Base-by-base conservation (phyloP, 2,797 vertebrate genomes). In the Thaleichthys pacificus region DNA sequence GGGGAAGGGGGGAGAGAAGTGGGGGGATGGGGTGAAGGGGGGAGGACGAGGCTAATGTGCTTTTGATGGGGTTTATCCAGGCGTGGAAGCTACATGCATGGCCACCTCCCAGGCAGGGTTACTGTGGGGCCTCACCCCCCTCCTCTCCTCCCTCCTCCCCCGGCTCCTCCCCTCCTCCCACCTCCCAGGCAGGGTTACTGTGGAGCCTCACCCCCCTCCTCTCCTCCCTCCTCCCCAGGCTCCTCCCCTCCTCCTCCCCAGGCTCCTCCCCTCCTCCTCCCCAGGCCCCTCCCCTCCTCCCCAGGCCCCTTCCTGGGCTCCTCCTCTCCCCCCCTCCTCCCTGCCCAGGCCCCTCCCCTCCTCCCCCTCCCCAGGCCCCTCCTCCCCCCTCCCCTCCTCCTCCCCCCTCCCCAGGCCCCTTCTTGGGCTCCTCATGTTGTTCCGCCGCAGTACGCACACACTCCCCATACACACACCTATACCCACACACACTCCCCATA, bases 11-110 rank as follows among this genome's bases (percentile, higher is more conserved):
- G 30, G 5, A 6, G n/a, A n/a, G n/a, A n/a, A n/a, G n/a, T n/a
- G 3, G 5, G 32, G 6, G 3, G 32, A 32, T 0, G 32, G 32
- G 32, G 32, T 5, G 32, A 32, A 32, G 32, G 32, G 32, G 32
- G 6, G 32, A 32, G 26, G 26, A 26, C 26, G 32, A 35, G 5
- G 32, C 32, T 35, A 35, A 35, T 35, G 32, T 91, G 92, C 95
- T 97, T 96, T 96, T 97, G 96, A 98, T 97, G 95, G 95, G 94
- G 94, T 96, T 96, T 95, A 97, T 92, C 93, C 95, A 96, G 94
- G 95, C 96, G 92, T 97, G 94, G 91, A 95, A 92, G 91, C 82
- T 93, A 94, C 92, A 92, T 92, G 93, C 93, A 93, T 91, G 91
- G 93, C 94, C 94, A 89, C 93, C 92, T 91, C 80, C 76, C 78